Evolutionary conservation across 2,113 vertebrate genomes (phyloP).

Genomic region (Eurypyga helias): DNA sequence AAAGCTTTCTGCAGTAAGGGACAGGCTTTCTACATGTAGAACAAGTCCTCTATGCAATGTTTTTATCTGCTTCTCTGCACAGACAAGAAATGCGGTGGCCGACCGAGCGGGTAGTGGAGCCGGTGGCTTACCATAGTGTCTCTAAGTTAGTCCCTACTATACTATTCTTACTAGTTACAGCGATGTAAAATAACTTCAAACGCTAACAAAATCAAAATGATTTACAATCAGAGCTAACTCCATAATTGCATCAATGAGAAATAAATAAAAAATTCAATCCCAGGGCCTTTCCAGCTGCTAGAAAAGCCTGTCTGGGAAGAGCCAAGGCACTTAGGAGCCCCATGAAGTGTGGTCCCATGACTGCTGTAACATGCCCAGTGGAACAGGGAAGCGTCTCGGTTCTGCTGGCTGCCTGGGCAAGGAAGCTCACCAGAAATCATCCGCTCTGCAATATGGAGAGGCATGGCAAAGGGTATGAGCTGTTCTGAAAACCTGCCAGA

Average conservation of each 20-base stretch:
- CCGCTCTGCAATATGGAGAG: background rate
- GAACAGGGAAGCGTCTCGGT: background rate
- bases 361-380: background rate
- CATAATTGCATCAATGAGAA: background rate
- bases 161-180: background rate
- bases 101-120: background rate
- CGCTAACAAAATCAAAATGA: background rate
- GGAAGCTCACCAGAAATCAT: background rate
- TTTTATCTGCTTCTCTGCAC: background rate
- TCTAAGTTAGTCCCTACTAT: background rate
- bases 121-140: background rate
- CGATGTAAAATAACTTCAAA: background rate
- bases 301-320: background rate
- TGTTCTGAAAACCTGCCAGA: slow-evolving; percentile 4
- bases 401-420: background rate
- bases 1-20: background rate
- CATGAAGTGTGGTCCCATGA: accelerated
- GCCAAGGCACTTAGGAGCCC: background rate
- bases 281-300: background rate
- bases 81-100: background rate
- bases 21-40: background rate
- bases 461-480: background rate
- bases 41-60: background rate
- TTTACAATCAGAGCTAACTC: background rate
- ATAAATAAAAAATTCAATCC: background rate